phyloP scores from a whole-genome alignment of 2,113 vertebrate species.

The Alouatta palliata region DNA sequence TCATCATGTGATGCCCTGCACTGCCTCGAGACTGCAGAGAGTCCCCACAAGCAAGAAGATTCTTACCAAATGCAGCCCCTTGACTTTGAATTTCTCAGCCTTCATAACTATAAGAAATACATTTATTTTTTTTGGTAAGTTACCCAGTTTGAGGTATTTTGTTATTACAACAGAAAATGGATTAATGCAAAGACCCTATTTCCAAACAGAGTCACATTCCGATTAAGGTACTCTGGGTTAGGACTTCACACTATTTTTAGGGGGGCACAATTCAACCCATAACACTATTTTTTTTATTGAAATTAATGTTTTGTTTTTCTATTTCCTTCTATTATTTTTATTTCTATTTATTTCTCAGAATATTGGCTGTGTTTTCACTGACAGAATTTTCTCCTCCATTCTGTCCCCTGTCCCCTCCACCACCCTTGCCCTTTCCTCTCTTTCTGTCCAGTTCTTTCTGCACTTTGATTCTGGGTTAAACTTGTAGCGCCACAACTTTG shows the following conservation, averaged over 20 bases:
- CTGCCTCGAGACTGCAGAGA: neutral
- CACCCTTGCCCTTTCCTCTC: neutral
- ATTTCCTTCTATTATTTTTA: neutral
- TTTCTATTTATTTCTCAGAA: neutral
- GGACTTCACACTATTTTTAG: neutral
- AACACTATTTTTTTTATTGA: neutral
- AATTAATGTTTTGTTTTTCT: neutral
- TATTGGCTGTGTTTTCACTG: neutral
- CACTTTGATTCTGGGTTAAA: neutral
- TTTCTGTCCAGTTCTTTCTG: neutral
- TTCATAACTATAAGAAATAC: neutral
- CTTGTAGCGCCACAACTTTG: neutral
- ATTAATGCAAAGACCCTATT: neutral
- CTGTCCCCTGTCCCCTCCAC: neutral
- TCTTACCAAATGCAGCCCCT: neutral
- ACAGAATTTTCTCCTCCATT: neutral
- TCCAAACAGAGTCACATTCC: neutral
- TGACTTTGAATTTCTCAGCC: neutral
- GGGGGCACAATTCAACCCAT: neutral
- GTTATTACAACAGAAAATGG: neutral
- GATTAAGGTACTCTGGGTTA: neutral
- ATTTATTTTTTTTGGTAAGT: neutral
- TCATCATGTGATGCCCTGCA: neutral
- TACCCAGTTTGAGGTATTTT: neutral
- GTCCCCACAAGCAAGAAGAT: neutral